Conservation (phyloP, 2,797 vertebrate genomes). For the Acropternis orthonyx region DNA sequence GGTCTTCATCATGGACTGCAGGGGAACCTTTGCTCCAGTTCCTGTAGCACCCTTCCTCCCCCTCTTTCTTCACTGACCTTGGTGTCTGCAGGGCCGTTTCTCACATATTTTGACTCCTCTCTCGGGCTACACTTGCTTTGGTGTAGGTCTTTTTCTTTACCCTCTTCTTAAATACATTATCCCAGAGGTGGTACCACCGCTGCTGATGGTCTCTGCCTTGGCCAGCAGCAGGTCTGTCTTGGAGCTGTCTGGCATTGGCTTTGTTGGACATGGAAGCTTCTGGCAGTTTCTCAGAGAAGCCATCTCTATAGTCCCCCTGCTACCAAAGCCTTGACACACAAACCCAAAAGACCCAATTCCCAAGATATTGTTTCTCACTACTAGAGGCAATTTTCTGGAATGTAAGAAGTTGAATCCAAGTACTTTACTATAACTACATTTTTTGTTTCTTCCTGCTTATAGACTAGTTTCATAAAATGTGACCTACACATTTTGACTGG, state of each 20-base stretch:
- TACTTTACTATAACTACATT: background rate
- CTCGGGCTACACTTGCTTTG: background rate
- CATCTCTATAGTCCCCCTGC: background rate
- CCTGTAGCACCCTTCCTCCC: background rate
- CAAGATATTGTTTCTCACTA: background rate
- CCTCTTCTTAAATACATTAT: background rate
- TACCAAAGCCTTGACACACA: background rate
- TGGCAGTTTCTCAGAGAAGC: background rate
- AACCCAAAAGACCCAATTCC: background rate
- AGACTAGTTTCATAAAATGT: background rate
- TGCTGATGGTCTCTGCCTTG: background rate
- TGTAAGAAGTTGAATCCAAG: background rate
- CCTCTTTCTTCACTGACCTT: background rate
- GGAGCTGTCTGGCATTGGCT: background rate
- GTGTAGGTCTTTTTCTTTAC: background rate
- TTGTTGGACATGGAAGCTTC: background rate
- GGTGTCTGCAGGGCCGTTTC: background rate
- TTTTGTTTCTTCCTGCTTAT: background rate
- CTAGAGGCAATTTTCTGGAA: background rate
- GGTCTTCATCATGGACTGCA: background rate
- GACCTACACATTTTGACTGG: background rate
- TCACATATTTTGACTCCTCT: background rate
- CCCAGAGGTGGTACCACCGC: too few species aligned
- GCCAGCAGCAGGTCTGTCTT: background rate
- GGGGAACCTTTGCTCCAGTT: background rate